phyloP scores from a whole-genome alignment of 30 jellyfish, hydroid and myxozoan genomes.

The Cassiopea andromeda region DNA sequence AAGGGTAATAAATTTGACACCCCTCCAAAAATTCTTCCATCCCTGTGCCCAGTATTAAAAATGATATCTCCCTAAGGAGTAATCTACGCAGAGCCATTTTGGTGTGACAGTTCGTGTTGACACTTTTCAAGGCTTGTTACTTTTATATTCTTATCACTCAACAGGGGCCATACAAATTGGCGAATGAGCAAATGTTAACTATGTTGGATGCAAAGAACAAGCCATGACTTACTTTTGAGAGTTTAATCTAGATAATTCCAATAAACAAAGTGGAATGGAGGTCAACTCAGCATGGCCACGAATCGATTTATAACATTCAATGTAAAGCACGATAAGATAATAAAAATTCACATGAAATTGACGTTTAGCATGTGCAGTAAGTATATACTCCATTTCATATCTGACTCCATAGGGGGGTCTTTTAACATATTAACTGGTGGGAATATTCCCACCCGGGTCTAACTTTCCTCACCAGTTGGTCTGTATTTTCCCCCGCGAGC shows the following conservation, averaged over 20 bases:
- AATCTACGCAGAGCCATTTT: too few species aligned
- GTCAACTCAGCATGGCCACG: slow-evolving; percentile 6
- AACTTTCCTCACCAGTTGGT: too few species aligned
- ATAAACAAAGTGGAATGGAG: slow-evolving; percentile 2
- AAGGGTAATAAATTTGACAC: too few species aligned
- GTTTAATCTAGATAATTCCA: background rate
- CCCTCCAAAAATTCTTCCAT: too few species aligned
- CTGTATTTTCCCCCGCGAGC: too few species aligned
- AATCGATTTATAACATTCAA: background rate
- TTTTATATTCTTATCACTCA: background rate
- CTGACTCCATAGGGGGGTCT: too few species aligned
- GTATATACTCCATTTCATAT: too few species aligned
- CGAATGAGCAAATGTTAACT: background rate
- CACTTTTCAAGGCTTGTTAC: background rate
- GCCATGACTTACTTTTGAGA: background rate
- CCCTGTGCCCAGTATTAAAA: too few species aligned
- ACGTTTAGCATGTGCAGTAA: too few species aligned
- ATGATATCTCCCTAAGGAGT: too few species aligned
- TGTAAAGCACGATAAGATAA: background rate
- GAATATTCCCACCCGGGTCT: too few species aligned
- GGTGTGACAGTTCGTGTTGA: background rate
- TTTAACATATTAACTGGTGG: too few species aligned
- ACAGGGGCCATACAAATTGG: background rate
- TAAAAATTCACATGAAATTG: background rate
- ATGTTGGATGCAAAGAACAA: background rate